phyloP scores from a whole-genome alignment of 2,113 vertebrate genomes.

The Propithecus coquereli region DNA sequence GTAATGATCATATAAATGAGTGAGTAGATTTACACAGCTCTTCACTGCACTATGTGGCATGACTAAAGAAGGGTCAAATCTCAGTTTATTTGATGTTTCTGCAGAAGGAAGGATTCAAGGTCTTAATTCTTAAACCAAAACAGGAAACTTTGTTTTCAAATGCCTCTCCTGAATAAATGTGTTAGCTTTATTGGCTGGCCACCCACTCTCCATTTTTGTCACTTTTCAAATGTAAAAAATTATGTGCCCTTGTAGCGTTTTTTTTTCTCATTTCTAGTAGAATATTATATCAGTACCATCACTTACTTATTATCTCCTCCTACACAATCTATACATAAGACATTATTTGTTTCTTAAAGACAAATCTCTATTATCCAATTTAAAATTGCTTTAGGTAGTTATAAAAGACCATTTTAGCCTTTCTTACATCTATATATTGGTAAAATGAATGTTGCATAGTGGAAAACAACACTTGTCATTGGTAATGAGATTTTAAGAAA shows the following conservation, averaged over 20 bases:
- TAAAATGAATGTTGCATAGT: neutral
- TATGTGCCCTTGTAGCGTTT: neutral
- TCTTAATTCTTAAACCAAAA: neutral
- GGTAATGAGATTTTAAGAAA: neutral
- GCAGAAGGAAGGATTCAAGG: neutral
- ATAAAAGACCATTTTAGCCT: neutral
- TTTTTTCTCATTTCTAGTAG: neutral
- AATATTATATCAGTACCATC: neutral
- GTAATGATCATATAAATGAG: neutral
- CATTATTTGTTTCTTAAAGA: neutral
- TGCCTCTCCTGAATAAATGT: neutral
- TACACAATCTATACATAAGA: neutral
- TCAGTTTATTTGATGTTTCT: neutral
- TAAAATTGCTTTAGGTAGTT: neutral
- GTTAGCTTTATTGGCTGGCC: neutral
- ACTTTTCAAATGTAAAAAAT: constrained; percentile 29
- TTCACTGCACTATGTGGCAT: neutral
- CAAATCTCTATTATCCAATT: constrained; percentile 3
- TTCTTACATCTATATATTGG: neutral
- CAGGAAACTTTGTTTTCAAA: neutral
- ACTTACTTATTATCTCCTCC: neutral
- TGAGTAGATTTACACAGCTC: neutral
- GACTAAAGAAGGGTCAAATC: neutral
- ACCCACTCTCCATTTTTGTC: neutral
- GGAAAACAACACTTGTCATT: neutral